Evolutionary conservation across 2,113 vertebrate species (phyloP).

Genomic region (Gorilla gorilla): DNA sequence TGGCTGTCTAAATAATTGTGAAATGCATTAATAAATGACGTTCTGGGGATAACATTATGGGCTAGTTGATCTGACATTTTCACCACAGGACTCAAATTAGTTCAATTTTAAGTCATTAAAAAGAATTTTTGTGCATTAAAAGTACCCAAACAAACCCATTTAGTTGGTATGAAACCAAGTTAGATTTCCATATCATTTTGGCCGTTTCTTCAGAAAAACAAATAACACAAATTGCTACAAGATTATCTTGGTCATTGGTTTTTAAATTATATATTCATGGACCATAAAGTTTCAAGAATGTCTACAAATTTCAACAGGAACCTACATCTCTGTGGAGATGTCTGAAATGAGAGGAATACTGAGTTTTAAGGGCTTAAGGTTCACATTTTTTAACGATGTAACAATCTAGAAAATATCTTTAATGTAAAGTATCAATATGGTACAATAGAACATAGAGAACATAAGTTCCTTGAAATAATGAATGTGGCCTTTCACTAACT

Average conservation of each 20-base stretch:
- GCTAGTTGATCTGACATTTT: neutral
- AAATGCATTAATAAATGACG: neutral
- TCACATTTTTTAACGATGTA: neutral
- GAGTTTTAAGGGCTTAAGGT: neutral
- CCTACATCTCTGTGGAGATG: neutral
- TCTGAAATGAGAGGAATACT: neutral
- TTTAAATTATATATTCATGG: neutral
- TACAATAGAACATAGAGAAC: neutral
- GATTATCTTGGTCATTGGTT: neutral
- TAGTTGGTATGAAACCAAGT: neutral
- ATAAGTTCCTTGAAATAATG: neutral
- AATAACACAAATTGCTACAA: neutral
- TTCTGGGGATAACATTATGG: neutral
- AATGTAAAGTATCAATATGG: neutral
- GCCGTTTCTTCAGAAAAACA: neutral
- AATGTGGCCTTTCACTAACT: neutral
- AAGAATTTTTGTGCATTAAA: neutral
- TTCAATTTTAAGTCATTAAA: slow-evolving; percentile 34
- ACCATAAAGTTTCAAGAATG: neutral
- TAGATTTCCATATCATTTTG: neutral
- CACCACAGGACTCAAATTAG: neutral
- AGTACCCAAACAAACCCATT: neutral
- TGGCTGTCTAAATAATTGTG: neutral
- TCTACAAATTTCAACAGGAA: neutral
- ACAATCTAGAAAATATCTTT: neutral